These are phyloP conservation scores for Drosophila parvula DNA, from an alignment of 1,140 invertebrate species.

Conservation along the genomic window DNA sequence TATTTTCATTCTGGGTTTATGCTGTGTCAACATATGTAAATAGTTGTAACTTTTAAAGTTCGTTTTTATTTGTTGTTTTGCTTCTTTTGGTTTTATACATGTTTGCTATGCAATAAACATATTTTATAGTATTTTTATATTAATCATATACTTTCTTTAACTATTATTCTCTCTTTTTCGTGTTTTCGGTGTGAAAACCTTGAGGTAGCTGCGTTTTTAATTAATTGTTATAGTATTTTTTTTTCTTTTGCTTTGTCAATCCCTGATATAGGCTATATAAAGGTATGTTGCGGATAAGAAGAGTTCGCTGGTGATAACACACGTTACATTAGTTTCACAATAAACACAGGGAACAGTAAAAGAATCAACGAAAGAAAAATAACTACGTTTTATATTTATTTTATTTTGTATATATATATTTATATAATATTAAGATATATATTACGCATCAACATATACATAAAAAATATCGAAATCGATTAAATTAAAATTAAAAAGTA, in stretches of 20 bases:
- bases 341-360: slow-evolving; percentile 27
- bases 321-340: slow-evolving; percentile 22
- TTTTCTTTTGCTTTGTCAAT: slow-evolving; percentile 23
- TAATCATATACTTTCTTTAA: slow-evolving; percentile 55
- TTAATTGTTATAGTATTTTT: slow-evolving; percentile 27
- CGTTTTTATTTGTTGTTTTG: slow-evolving; percentile 54
- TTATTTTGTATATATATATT: slow-evolving; percentile 66
- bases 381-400: slow-evolving; percentile 67
- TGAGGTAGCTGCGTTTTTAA: slow-evolving; percentile 62
- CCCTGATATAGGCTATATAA: slow-evolving; percentile 62
- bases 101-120: slow-evolving; percentile 77
- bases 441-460: slow-evolving; percentile 65
- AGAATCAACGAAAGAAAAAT: slow-evolving; percentile 40
- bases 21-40: slow-evolving; percentile 48
- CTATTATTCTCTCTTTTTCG: slow-evolving; percentile 41
- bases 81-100: slow-evolving; percentile 45
- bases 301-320: slow-evolving; percentile 15
- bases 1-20: slow-evolving; percentile 1
- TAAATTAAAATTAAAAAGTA: slow-evolving; percentile 56
- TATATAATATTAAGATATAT: slow-evolving; percentile 57
- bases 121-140: slow-evolving; percentile 52
- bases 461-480: slow-evolving; percentile 63
- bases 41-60: slow-evolving; percentile 76
- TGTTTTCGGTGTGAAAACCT: slow-evolving; percentile 53
- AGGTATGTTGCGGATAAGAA: slow-evolving; percentile 34